Evolutionary conservation across 2,797 vertebrate genomes (phyloP), one percentile per base, ranked within the genome.

Genomic region (Nannoperca obscura): DNA sequence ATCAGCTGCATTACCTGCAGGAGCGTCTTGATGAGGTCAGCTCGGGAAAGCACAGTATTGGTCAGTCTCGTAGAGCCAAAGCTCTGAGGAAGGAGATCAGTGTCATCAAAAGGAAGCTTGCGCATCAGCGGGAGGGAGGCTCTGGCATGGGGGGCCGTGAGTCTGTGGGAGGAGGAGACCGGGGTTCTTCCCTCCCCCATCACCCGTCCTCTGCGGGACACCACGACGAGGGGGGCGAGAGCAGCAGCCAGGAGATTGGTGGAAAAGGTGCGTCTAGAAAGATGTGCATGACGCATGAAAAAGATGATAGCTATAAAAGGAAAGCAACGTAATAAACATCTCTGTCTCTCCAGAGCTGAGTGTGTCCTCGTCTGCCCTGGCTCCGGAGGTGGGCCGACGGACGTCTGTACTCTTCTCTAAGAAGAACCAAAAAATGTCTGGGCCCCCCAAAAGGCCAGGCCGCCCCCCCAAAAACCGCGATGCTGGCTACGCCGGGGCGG

Each of bases 391-490:
- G 80, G 98, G 98, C 77, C 96, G 98, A 63, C 96, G 98, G 81
- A 99, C 98, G 17, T 99, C 98, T 17, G 97, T 99, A 80, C 97
- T 99, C 78, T 99, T 99, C 94, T 98, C 98, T 85, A 99, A 99
- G 95, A 99, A 99, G 95, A 99, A 98, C 92, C 97, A 96, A 74
- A 99, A 98, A 94, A 97, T 97, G 27, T 94, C 96, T 3, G 97
- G 97, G 59, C 97, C 98, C 49, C 98, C 98, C 34, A 99, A 99
- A 93, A 96, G 98, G 76, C 98, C 97, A 0, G 98, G 98, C 42
- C 97, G 98, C 9, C 98, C 98, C 13, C 98, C 98, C 0, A 99
- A 99, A 95, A 99, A 98, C 91, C 94, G 98, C 12, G 98, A 99
- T 64, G 86, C 76, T 0, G 78, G 90, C 88, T 98, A 99, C 66